Evolutionary conservation across 2,113 vertebrate species (phyloP), one percentile per base, ranked within the genome.

Genomic region (Nicator chloris): DNA sequence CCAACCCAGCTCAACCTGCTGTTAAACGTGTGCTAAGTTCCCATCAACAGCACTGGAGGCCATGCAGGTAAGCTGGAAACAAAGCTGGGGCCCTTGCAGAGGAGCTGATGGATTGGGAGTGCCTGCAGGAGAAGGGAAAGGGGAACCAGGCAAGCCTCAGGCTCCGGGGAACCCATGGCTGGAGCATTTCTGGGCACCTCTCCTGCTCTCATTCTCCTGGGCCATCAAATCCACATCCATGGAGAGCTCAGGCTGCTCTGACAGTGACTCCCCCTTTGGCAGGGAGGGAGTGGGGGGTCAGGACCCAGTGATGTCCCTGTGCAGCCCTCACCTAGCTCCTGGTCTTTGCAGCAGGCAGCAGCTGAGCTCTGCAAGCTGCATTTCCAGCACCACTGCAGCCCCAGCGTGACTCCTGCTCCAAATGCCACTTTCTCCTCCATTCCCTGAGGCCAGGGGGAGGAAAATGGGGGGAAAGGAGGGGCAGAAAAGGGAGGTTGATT

Each of bases 401-500:
- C 6, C 15, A 10, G 54, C 0, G 2, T 3, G 21, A 66, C 27
- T 93, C 21, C 0, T 12, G 19, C 50, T 78, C 75, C 72, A 45
- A 81, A 78, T 56, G 80, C 81, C 65, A 69, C 72, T 53, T 82
- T 78, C 45, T 45, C n/a, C 88, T 77, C 59, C 31, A 11, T 40
- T 76, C 75, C 79, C 76, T 22, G 44, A 45, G 76, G 51, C 13
- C 1, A 39, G 18, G 21, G 28, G 51, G 30, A 79, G 45, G 63
- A 40, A 82, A 70, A 21, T 16, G 24, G n/a, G 42, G 45, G 50
- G 0, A 79, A 68, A 91, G 80, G 71, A 90, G 61, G 39, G 90
- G 51, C n/a, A 73, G 69, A 78, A 82, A 91, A 72, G 45, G 33
- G 79, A 92, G 91, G 68, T 86, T 72, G 85, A 83, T 82, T 94